Base-by-base conservation (phyloP, 2,113 vertebrate species). In the Calidris pygmaea region DNA sequence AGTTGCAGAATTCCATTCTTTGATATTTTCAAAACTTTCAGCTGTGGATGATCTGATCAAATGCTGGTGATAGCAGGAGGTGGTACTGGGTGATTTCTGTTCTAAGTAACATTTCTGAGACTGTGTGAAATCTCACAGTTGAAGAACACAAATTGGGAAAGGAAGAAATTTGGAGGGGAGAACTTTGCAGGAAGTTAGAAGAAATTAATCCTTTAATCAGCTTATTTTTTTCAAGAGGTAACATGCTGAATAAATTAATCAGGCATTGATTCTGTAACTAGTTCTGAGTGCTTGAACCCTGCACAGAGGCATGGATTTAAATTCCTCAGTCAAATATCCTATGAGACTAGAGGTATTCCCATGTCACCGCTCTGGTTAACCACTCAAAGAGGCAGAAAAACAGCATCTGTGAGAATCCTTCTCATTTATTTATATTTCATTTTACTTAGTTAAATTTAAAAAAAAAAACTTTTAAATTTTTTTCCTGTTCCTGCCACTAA, bases 21-120 rank as follows among this genome's bases (percentile, higher is more conserved):
- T 1, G 4, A 6, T 27, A 35, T 83, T 56, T 85, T 92, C 65
- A 77, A 67, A 80, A 63, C 5, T 45, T 63, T 55, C 27, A 55
- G 0, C 1, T 0, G 1, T 34, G 34, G 13, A 4, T 71, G 11
- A 52, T 72, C 16, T 52, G 14, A 52, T 47, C 8, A 50, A 68
- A 73, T 39, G 7, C 19, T 68, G 27, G 3, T 2, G 3, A 37
- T 35, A 70, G 14, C 13, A 56, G 22, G 6, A 70, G 18, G 13
- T 29, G 14, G 9, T 21, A 48, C 15, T 48, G 26, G 5, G 2
- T 82, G 17, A 37, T 82, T 41, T 65, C 52, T 68, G n/a, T 41
- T 70, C 23, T 66, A 89, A 93, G 10, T 23, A 55, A 19, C 41
- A 27, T 77, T 84, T 56, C 29, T 65, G 10, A 62, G 4, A 15